A percentile compares a stretch with the other conserved stretches of the same genome.
phyloP scores from a whole-genome alignment of 2,888 invertebrate species.

The Heliconius ismenius region DNA sequence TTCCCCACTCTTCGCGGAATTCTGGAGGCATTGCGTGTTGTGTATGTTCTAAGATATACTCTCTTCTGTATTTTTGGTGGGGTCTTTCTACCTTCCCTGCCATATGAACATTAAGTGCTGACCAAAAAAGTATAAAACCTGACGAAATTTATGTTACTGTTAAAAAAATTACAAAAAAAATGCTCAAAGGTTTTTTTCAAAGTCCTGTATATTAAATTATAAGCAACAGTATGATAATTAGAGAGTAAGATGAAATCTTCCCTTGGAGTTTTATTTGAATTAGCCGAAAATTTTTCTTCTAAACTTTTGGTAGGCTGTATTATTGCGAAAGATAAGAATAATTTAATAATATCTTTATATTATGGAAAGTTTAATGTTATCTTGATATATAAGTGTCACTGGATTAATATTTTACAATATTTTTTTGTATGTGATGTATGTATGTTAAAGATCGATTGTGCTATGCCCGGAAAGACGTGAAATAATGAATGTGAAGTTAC shows the following conservation, averaged over 20 bases:
- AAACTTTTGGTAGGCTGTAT: neutral
- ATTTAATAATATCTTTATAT: slow-evolving; percentile 3
- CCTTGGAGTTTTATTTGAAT: slow-evolving; percentile 14
- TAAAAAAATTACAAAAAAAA: neutral
- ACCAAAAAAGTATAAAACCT: neutral
- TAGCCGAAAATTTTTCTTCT: slow-evolving; percentile 5
- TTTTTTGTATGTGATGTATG: too few species aligned
- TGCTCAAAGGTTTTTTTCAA: neutral
- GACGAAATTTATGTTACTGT: neutral
- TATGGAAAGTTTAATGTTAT: neutral
- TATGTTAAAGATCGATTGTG: too few species aligned
- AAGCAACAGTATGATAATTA: slow-evolving; percentile 16
- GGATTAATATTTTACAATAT: too few species aligned
- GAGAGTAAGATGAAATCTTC: slow-evolving; percentile 5
- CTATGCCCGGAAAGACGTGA: too few species aligned
- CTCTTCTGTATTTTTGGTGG: neutral
- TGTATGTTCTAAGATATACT: too few species aligned
- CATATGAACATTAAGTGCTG: too few species aligned
- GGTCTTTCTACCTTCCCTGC: too few species aligned
- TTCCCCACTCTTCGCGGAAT: too few species aligned
- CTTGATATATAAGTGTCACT: too few species aligned
- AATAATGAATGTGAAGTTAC: too few species aligned
- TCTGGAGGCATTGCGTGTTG: too few species aligned
- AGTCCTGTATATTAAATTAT: slow-evolving; percentile 8
- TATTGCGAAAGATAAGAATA: neutral